Evolutionary conservation across 2,113 vertebrate genomes (phyloP).

Genomic region (Camelus dromedarius): DNA sequence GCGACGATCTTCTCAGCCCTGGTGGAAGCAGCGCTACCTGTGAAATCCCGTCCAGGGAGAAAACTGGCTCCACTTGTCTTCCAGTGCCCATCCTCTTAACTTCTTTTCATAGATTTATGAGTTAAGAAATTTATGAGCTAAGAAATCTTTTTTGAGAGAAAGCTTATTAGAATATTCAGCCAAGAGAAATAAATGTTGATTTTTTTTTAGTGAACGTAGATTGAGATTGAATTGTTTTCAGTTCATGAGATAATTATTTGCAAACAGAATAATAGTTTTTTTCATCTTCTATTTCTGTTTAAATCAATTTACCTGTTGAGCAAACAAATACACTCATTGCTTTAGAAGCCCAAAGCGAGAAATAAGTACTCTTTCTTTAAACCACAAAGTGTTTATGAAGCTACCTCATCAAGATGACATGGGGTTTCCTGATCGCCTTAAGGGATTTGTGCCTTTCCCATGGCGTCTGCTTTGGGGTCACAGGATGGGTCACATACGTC

Average conservation of each 20-base stretch:
- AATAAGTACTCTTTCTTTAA: background rate
- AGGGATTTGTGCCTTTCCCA: background rate
- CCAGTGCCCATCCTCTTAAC: background rate
- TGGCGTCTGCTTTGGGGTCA: background rate
- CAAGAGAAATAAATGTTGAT: background rate
- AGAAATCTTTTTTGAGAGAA: background rate
- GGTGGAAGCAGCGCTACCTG: accelerated
- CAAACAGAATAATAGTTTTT: background rate
- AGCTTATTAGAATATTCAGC: background rate
- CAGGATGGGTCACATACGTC: background rate
- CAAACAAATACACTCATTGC: background rate
- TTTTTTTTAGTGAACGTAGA: background rate
- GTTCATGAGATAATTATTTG: background rate
- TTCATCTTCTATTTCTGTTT: background rate
- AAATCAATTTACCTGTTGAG: background rate
- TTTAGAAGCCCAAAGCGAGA: background rate
- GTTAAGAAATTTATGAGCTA: background rate
- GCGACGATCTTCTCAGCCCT: no score
- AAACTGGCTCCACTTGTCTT: background rate
- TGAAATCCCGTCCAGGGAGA: background rate
- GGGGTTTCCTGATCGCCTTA: background rate
- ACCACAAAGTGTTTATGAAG: background rate
- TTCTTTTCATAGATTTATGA: background rate
- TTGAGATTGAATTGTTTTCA: background rate
- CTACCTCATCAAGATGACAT: background rate